These are phyloP conservation scores for Spheniscus mendiculus DNA, from an alignment of 2,113 vertebrate genomes.

Conservation along the genomic window DNA sequence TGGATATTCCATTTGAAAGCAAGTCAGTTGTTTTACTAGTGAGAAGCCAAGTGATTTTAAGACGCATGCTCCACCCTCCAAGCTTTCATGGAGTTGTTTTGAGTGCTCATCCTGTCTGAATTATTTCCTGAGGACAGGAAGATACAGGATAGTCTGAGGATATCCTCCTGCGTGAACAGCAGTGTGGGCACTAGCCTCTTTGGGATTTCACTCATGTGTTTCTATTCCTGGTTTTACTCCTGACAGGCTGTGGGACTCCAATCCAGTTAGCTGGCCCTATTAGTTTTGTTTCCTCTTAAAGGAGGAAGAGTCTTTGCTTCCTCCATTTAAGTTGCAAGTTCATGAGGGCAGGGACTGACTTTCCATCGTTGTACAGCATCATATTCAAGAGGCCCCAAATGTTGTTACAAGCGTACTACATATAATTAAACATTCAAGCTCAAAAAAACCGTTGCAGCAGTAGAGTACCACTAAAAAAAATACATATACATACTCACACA, in stretches of 20 bases:
- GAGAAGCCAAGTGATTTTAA: not conserved
- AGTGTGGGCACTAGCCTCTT: not conserved
- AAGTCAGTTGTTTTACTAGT: not conserved
- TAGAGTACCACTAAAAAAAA: not conserved
- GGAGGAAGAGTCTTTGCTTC: not conserved
- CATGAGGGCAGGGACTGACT: not conserved
- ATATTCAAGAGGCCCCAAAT: not conserved
- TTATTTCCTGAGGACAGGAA: conserved; percentile 60
- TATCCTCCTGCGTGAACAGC: conserved; percentile 55
- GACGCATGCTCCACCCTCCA: not conserved
- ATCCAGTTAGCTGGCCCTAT: not conserved
- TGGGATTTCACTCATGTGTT: not conserved
- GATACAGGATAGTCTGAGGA: conserved; percentile 70
- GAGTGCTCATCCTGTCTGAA: conserved; percentile 70
- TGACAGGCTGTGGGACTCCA: not conserved
- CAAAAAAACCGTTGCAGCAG: not conserved
- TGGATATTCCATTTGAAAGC: not conserved
- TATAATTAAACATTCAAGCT: not conserved
- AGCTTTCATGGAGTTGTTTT: not conserved
- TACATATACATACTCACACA: not conserved
- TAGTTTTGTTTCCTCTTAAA: not conserved
- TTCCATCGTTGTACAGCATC: not conserved
- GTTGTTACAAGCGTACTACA: not conserved
- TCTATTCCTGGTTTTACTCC: not conserved
- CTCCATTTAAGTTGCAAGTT: not conserved